Base-by-base conservation (phyloP, 1,140 invertebrate species). In the Heliconius melpomene region DNA sequence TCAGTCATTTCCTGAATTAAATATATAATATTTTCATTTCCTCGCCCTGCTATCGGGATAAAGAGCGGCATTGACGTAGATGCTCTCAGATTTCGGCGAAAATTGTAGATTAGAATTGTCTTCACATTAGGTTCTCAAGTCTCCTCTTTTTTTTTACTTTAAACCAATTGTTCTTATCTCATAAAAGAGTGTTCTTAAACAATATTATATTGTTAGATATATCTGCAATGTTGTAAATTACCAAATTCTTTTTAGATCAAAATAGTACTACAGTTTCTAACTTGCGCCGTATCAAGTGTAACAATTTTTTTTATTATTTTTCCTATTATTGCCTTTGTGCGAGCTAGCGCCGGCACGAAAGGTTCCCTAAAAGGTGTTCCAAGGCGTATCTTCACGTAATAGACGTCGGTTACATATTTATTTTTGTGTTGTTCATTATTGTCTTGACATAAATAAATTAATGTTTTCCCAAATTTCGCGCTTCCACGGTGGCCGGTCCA, bases 391-490 rank as follows among this genome's bases (percentile, higher is more conserved):
- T 86, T 84, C 82, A 82, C 79, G 87, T 88, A 89, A 91, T 90
- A 87, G 89, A 85, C 87, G 86, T 89, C 89, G 86, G 89, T 91
- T 91, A 94, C 90, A 93, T 93, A 93, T 93, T 93, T 93, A 94
- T 94, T 94, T 92, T 91, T 90, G 88, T 91, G 86, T 92, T 92
- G 83, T 88, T 86, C 92, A 92, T 92, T 93, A 90, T 88, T 90
- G 87, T 91, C 88, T 86, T 92, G 92, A 93, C 93, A 88, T 93
- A 93, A 93, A 93, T 93, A 94, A 93, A 93, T 94, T 92, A 90
- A 91, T 90, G 87, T 92, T 88, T 92, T 90, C 76, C 83, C 79
- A 88, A 88, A 93, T 92, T 94, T 94, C 88, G 88, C 91, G 91
- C 91, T 88, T 89, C 91, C 91, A 88, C 81, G 90, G 91, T 94